Conservation (phyloP, 2,888 invertebrate genomes). For the Lasius platythorax region DNA sequence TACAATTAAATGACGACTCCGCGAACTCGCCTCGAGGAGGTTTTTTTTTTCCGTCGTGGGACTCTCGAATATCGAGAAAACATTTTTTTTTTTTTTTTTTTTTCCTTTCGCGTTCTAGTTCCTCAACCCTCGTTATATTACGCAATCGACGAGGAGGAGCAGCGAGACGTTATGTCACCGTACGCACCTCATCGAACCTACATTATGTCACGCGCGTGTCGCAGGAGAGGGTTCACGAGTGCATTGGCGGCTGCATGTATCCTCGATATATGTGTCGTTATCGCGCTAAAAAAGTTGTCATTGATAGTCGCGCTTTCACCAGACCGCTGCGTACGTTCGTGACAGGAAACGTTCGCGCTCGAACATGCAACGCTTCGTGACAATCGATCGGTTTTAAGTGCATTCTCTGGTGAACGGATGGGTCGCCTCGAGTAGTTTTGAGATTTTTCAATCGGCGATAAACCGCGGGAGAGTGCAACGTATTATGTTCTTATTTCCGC, state of each 20-base stretch:
- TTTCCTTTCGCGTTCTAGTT: background rate
- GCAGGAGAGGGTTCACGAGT: constrained; percentile 3
- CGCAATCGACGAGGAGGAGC: background rate
- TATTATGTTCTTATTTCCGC: constrained; percentile 14
- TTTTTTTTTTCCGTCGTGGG: background rate
- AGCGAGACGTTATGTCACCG: constrained; percentile 9
- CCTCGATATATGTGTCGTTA: constrained; percentile 5
- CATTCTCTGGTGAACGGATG: constrained; percentile 7
- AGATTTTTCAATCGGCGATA: background rate
- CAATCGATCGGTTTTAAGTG: constrained; percentile 25
- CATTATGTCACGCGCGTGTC: constrained; percentile 25
- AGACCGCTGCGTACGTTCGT: background rate
- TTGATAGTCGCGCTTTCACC: constrained; percentile 42
- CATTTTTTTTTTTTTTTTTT: background rate
- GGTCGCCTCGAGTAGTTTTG: constrained; percentile 1
- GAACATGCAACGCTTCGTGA: background rate
- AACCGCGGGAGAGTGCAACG: background rate
- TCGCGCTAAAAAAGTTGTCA: constrained; percentile 3
- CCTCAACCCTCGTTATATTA: constrained; percentile 19
- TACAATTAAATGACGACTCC: background rate
- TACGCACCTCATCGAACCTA: constrained; percentile 13
- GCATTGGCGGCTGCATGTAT: background rate
- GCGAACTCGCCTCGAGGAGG: too few species aligned
- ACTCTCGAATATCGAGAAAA: background rate
- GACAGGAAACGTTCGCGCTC: background rate